Percentiles rank a stretch among this genome's conserved stretches.
Evolutionary conservation across 2,888 invertebrate species (phyloP).

Genomic region (Andrena chrysosceles): DNA sequence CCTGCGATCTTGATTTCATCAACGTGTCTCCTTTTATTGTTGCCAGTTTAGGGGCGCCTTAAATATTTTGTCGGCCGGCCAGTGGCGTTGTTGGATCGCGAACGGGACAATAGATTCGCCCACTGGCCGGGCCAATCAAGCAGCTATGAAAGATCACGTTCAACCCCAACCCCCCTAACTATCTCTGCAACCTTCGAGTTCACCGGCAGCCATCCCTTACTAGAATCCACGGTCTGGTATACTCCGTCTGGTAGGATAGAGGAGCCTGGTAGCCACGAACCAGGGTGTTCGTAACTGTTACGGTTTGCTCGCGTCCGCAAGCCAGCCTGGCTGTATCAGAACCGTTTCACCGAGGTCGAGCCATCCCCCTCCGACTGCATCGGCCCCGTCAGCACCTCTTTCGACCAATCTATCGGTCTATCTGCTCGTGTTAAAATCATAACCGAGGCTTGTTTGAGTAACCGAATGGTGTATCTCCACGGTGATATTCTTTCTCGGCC

Average conservation of each 20-base stretch:
- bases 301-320: constrained; percentile 64
- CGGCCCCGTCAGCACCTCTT: constrained; percentile 67
- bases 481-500: constrained; percentile 11
- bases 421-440: constrained; percentile 66
- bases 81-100: neutral
- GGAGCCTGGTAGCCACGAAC: constrained; percentile 52
- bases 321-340: constrained; percentile 54
- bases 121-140: constrained; percentile 81
- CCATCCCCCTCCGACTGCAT: constrained; percentile 39
- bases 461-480: constrained; percentile 28
- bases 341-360: constrained; percentile 53
- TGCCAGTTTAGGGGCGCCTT: constrained; percentile 79
- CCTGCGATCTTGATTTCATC: constrained; percentile 83
- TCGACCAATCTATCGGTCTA: constrained; percentile 56
- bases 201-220: constrained; percentile 69
- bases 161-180: constrained; percentile 73
- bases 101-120: constrained; percentile 79
- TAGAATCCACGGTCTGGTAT: constrained; percentile 46
- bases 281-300: constrained; percentile 66
- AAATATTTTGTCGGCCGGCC: constrained; percentile 81
- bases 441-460: constrained; percentile 43
- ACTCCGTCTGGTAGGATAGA: constrained; percentile 47
- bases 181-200: constrained; percentile 71
- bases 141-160: constrained; percentile 84
- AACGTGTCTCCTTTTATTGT: constrained; percentile 84